Conservation (phyloP, 2,888 invertebrate genomes). For the Volucella inflata region DNA sequence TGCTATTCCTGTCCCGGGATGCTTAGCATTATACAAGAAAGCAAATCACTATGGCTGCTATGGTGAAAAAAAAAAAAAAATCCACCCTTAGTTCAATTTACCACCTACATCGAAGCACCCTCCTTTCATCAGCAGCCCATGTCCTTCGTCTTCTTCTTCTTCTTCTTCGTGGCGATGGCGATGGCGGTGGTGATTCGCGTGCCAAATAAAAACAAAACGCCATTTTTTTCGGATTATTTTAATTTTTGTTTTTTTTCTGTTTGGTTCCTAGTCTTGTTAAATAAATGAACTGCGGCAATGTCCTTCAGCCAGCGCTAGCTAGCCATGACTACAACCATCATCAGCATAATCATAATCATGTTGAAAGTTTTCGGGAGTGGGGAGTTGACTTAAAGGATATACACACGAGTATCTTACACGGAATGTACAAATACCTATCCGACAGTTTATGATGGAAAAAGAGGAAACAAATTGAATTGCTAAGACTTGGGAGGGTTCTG, state of each 20-base stretch:
- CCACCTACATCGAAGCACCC: constrained; percentile 27
- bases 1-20: constrained; percentile 1
- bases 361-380: neutral
- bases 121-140: constrained; percentile 1
- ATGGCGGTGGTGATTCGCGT: constrained; percentile 32
- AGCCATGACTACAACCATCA: neutral
- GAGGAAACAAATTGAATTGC: constrained; percentile 59
- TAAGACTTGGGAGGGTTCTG: constrained; percentile 47
- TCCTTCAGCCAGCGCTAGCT: constrained; percentile 7
- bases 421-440: constrained; percentile 32
- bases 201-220: constrained; percentile 66
- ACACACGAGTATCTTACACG: constrained; percentile 1
- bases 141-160: constrained; percentile 5
- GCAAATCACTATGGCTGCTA: constrained; percentile 69
- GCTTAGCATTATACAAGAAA: constrained; percentile 44
- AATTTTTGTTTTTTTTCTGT: constrained; percentile 35
- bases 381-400: constrained; percentile 16
- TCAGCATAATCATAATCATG: constrained; percentile 57
- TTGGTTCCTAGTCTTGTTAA: constrained; percentile 27
- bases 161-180: neutral
- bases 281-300: constrained; percentile 65
- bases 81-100: constrained; percentile 56
- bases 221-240: constrained; percentile 48
- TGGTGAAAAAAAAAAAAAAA: constrained; percentile 29
- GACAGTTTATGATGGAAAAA: constrained; percentile 34